A percentile compares a stretch with the other conserved stretches of the same genome.
phyloP scores from a whole-genome alignment of 2,797 vertebrate species.

The Cynodonichthys magdalenae region DNA sequence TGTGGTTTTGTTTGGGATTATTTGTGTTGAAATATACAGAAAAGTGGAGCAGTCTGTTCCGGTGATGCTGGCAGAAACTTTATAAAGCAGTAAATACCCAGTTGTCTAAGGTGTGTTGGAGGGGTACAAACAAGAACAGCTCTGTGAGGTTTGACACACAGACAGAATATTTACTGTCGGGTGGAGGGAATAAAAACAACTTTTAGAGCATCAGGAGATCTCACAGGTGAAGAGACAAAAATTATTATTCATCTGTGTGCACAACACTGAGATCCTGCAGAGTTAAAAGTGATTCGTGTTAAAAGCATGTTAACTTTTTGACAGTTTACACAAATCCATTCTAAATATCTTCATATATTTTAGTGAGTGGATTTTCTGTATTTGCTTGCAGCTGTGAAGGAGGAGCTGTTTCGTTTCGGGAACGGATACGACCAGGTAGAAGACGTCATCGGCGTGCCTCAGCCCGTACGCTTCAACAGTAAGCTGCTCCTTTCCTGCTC shows the following conservation, averaged over 20 bases:
- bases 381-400: conserved; percentile 73
- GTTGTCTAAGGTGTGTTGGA: neutral
- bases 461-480: conserved; percentile 97
- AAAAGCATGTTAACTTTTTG: no score
- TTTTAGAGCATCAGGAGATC: no score
- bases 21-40: conserved; percentile 24
- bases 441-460: conserved; percentile 89
- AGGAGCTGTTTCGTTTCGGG: conserved; percentile 80
- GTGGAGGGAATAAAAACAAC: no score
- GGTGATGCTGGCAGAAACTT: conserved; percentile 3
- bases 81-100: no score
- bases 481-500: conserved; percentile 62
- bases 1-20: conserved; percentile 36
- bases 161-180: no score
- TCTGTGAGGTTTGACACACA: neutral
- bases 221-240: no score
- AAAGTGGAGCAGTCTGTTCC: conserved; percentile 22
- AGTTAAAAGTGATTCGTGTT: no score
- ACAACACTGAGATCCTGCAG: no score
- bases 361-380: neutral
- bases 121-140: neutral
- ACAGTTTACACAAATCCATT: no score
- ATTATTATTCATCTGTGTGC: no score
- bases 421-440: conserved; percentile 81
- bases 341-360: neutral